Percentiles rank a stretch among this genome's conserved stretches.
These are phyloP conservation scores for Parambassis ranga DNA, from an alignment of 2,797 vertebrate species.

Conservation along the genomic window DNA sequence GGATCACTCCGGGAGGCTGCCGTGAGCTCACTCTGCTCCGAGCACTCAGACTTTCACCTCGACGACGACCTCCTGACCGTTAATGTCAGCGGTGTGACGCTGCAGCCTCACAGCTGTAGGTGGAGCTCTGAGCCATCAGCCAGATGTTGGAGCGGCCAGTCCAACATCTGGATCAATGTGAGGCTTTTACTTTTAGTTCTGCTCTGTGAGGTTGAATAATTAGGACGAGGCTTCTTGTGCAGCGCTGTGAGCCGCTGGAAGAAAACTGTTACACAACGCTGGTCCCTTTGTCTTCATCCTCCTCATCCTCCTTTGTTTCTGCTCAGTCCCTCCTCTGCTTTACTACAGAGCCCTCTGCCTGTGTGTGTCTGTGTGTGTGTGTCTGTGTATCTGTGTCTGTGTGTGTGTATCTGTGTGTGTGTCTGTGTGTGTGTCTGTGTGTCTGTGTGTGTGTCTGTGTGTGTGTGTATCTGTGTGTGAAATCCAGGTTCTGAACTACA, in stretches of 20 bases:
- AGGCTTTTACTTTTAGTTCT: too few relatives aligned
- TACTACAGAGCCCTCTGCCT: neutral
- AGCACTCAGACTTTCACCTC: too few relatives aligned
- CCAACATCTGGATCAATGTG: too few relatives aligned
- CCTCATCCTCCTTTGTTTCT: neutral
- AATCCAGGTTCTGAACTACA: neutral
- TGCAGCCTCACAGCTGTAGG: too few relatives aligned
- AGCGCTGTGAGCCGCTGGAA: neutral
- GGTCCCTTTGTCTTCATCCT: neutral
- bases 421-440: neutral
- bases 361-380: neutral
- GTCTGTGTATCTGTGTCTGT: neutral
- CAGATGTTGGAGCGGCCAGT: too few relatives aligned
- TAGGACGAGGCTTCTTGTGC: too few relatives aligned
- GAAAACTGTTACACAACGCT: neutral
- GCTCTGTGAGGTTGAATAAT: too few relatives aligned
- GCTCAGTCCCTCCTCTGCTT: neutral
- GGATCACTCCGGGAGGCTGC: constrained; percentile 1
- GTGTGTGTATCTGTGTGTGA: neutral
- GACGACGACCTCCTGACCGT: too few relatives aligned
- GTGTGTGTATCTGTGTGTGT: neutral
- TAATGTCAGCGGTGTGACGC: too few relatives aligned
- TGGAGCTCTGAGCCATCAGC: too few relatives aligned
- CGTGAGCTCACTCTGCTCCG: too few relatives aligned
- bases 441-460: neutral